Percentiles rank a stretch among this genome's conserved stretches.
Conservation (phyloP, 2,113 vertebrate species). For the Lasiurus cinereus region DNA sequence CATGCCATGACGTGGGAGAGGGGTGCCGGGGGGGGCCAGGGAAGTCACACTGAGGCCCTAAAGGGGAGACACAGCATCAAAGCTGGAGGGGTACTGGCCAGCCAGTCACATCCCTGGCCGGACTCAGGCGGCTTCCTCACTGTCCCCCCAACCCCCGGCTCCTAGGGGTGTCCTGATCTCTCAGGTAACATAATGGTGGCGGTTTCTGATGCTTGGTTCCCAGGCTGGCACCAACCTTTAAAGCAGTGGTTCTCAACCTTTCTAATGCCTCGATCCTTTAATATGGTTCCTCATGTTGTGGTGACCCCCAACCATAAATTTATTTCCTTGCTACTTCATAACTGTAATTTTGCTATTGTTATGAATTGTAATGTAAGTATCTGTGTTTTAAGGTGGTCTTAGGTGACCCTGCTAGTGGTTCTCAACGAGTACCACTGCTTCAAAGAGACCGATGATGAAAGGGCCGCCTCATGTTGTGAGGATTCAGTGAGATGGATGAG, state of each 20-base stretch:
- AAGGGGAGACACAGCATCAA: not conserved
- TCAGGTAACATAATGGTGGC: too few relatives aligned
- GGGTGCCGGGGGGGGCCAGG: too few relatives aligned
- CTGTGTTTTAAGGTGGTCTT: too few relatives aligned
- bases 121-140: not conserved
- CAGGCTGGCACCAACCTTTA: not conserved
- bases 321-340: too few relatives aligned
- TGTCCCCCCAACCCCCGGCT: accelerated
- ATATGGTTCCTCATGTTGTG: too few relatives aligned
- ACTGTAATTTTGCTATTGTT: too few relatives aligned
- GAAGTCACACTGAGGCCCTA: not conserved
- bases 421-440: too few relatives aligned
- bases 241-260: too few relatives aligned
- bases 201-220: not conserved
- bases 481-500: not conserved
- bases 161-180: not conserved
- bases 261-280: too few relatives aligned
- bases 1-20: not conserved
- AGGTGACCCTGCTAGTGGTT: too few relatives aligned
- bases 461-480: not conserved
- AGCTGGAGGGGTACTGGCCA: not conserved
- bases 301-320: too few relatives aligned
- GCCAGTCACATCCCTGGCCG: not conserved
- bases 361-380: too few relatives aligned
- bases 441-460: not conserved